Conservation (phyloP, 2,113 vertebrate genomes). For the Eretmochelys imbricata region DNA sequence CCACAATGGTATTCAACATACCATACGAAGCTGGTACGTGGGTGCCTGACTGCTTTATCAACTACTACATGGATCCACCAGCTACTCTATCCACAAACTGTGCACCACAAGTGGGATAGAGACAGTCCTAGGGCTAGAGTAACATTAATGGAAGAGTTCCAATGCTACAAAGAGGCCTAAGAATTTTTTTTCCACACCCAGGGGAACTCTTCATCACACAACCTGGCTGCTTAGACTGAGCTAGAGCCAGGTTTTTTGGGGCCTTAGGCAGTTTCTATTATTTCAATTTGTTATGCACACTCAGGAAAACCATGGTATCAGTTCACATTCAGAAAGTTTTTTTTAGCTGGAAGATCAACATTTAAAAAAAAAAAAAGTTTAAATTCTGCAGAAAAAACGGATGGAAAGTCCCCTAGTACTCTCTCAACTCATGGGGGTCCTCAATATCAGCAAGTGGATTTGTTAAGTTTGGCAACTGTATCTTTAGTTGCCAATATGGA, state of each 20-base stretch:
- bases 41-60: background rate
- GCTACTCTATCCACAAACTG: background rate
- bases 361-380: background rate
- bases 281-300: background rate
- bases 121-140: background rate
- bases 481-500: background rate
- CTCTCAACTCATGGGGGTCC: background rate
- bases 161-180: background rate
- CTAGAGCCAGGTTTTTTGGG: background rate
- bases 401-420: background rate
- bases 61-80: background rate
- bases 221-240: background rate
- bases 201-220: background rate
- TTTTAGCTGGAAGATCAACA: background rate
- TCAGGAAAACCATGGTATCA: background rate
- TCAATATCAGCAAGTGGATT: background rate
- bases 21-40: accelerated
- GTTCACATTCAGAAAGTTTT: background rate
- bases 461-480: accelerated
- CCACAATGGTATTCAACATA: background rate
- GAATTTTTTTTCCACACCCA: background rate
- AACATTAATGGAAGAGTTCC: background rate
- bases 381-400: background rate
- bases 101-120: background rate
- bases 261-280: background rate